Conservation (phyloP, 2,888 invertebrate genomes). For the Glyphotaelius pellucidus region DNA sequence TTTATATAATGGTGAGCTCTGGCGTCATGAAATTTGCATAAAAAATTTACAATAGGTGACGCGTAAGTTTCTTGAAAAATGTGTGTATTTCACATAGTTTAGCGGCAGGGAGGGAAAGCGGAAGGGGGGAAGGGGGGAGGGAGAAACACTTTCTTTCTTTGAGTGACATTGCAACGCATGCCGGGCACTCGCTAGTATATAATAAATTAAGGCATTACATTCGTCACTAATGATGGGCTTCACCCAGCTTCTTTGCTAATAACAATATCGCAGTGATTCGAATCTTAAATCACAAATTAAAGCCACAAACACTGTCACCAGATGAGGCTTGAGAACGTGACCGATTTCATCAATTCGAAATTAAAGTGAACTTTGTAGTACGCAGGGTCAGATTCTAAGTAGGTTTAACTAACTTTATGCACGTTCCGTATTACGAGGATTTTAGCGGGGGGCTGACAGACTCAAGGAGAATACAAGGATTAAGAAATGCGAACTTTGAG, state of each 20-base stretch:
- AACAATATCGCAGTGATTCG: background rate
- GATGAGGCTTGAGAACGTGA: conserved; percentile 13
- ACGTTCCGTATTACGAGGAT: conserved; percentile 33
- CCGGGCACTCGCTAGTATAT: too few relatives aligned
- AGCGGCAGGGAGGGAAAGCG: too few relatives aligned
- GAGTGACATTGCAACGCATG: too few relatives aligned
- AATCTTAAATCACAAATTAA: conserved; percentile 8
- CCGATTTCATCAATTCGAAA: conserved; percentile 19
- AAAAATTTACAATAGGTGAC: too few relatives aligned
- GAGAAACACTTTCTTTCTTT: too few relatives aligned
- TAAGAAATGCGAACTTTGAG: background rate
- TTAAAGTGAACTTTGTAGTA: conserved; percentile 18
- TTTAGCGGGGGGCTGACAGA: background rate
- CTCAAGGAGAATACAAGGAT: conserved; percentile 4
- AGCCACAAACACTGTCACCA: background rate
- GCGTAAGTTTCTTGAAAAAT: too few relatives aligned
- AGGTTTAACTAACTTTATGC: conserved; percentile 43
- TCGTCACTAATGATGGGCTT: background rate
- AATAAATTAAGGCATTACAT: background rate
- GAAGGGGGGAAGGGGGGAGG: too few relatives aligned
- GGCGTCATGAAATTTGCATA: too few relatives aligned
- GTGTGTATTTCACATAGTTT: too few relatives aligned
- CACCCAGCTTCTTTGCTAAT: background rate
- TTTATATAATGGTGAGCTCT: too few relatives aligned
- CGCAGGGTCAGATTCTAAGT: conserved; percentile 33